Evolutionary conservation across 2,113 vertebrate genomes (phyloP).

Genomic region (Anoplopoma fimbria): DNA sequence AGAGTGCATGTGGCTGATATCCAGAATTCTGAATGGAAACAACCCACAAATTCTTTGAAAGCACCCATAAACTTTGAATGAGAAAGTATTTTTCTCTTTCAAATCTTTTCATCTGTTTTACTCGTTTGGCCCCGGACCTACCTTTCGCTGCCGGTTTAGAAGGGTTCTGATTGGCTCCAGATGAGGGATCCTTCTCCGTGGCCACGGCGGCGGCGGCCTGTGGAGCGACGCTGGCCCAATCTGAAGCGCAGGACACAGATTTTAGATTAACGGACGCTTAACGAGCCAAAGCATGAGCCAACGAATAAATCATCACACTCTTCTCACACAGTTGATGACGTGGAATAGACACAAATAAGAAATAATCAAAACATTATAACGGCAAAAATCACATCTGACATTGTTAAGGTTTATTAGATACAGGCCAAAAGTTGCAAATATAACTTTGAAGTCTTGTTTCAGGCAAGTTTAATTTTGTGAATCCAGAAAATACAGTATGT

Average conservation of each 20-base stretch:
- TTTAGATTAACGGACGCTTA: constrained; percentile 42
- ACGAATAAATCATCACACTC: constrained; percentile 17
- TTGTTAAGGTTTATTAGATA: neutral
- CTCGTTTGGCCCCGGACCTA: constrained; percentile 49
- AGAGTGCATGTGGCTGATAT: neutral
- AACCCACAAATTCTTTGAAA: neutral
- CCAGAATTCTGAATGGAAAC: constrained; percentile 26
- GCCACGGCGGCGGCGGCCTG: constrained; percentile 65
- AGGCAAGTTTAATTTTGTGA: neutral
- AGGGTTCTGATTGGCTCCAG: constrained; percentile 76
- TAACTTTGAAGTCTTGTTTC: neutral
- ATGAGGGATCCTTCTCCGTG: constrained; percentile 78
- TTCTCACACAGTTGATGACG: neutral
- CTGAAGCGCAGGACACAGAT: constrained; percentile 77
- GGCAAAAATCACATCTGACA: neutral
- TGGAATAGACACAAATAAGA: neutral
- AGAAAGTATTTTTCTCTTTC: neutral
- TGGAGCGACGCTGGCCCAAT: constrained; percentile 80
- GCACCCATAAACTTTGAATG: constrained; percentile 22
- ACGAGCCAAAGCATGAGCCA: constrained; percentile 30
- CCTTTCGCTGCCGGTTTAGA: constrained; percentile 81
- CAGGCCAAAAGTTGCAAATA: neutral
- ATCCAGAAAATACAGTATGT: neutral
- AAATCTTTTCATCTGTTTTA: constrained; percentile 29
- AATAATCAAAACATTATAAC: neutral